Evolutionary conservation across 2,113 vertebrate genomes (phyloP), one percentile per base, ranked within the genome.

Genomic region (Barnardius zonarius): DNA sequence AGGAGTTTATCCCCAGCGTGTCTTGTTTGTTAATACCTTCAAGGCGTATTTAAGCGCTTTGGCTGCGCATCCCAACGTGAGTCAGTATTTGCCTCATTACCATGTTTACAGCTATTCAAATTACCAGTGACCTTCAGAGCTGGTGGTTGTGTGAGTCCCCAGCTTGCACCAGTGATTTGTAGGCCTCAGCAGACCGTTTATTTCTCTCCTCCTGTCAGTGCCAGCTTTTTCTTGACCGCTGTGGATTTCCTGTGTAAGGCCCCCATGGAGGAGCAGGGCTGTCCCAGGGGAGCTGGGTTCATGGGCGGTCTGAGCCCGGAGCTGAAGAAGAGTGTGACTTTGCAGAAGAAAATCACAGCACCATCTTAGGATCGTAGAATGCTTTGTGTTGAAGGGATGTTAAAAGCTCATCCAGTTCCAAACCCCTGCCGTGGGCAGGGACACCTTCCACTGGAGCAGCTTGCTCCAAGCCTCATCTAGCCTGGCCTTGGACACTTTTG

Each of bases 111-210:
- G 85, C 67, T 28, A 1, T 25, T 28, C 61, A 31, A 17, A 25
- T 69, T 48, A 25, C 30, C 54, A 8, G 80, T 22, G 92, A 89
- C 94, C 94, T 91, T 82, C 88, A 74, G 92, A 48, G 84, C 66
- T 9, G 35, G 3, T 27, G 79, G 57, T 0, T 13, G 33, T 37
- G 51, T 17, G 59, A n/a, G 66, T 8, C 2, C 51, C 68, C 20
- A 55, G 88, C 75, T 68, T 19, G 27, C 54, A 6, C 7, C 43
- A 1, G 0, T 37, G 88, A 69, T 85, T 69, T 54, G 61, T 64
- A 7, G 64, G 27, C 27, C 91, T 31, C 39, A 1, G 39, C 1
- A 27, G 68, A 39, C 35, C 68, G 3, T 54, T 75, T 17, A 20
- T 37, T 35, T 25, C 88, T 62, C 24, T n/a, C 5, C 54, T 68